Percentiles rank a stretch among this genome's conserved stretches.
phyloP scores from a whole-genome alignment of 2,888 invertebrate genomes.

The Sepiola atlantica region DNA sequence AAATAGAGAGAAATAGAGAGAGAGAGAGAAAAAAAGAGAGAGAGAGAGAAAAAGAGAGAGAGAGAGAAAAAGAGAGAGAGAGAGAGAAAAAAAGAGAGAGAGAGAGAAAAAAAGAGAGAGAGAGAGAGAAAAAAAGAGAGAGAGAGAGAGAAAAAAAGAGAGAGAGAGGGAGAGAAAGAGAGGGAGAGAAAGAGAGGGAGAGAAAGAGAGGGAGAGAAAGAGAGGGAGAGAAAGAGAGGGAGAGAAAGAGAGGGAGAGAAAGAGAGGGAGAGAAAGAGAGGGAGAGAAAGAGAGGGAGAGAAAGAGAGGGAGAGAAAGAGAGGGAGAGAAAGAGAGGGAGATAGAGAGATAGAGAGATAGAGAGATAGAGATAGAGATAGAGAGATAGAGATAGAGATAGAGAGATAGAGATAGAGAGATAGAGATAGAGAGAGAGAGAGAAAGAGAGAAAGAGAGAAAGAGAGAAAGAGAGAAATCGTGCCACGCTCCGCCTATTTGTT shows the following conservation, averaged over 20 bases:
- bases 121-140: not conserved
- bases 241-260: not conserved
- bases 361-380: slow-evolving; percentile 43
- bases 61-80: not conserved
- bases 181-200: no score
- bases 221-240: not conserved
- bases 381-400: no score
- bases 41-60: not conserved
- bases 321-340: not conserved
- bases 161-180: not conserved
- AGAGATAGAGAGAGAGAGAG: not conserved
- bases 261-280: not conserved
- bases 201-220: not conserved
- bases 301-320: not conserved
- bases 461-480: not conserved
- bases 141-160: not conserved
- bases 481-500: no score
- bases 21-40: not conserved
- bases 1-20: not conserved
- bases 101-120: no score
- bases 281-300: not conserved
- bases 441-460: not conserved
- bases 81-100: no score
- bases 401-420: no score
- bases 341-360: not conserved